Base-by-base conservation (phyloP, 30 jellyfish, hydroid and myxozoan genomes). In the Turritopsis dohrnii region DNA sequence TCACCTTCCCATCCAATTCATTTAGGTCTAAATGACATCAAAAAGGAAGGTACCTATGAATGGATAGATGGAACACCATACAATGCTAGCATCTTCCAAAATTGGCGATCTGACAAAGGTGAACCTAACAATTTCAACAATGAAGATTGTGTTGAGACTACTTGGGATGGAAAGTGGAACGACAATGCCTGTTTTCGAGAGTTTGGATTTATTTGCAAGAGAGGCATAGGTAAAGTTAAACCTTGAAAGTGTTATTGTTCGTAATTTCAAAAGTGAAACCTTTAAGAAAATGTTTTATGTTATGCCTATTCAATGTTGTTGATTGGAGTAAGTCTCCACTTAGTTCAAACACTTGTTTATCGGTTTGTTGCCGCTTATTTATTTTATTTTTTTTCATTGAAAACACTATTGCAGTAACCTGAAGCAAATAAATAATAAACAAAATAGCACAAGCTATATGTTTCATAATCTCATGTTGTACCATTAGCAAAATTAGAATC, bases 91-190 rank as follows among this genome's bases (percentile, higher is more conserved):
- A 85, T 81, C 21, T 88, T 81, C 16, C 79, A 83, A n/a, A 81
- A 82, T 81, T 85, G 95, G 95, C 73, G 86, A 8, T 19, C 83
- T 7, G 54, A 83, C 17, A 0, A 66, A 22, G 93, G 93, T 19
- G 98, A 93, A 66, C 98, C 98, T 79, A 93, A 93, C 87, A 88
- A 93, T 53, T 93, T 87, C 88, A 86, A 88, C 18, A 91, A 91
- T 41, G 98, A 93, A 81, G 96, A 93, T 66, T 93, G 98, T 79
- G 96, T 87, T 21, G 98, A 87, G 41, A 66, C 85, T 21, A 92
- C 94, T 73, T 66, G 72, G 71, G 91, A 81, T 88, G 98, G 98
- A 53, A 31, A 25, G 31, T 88, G 95, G 96, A 93, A 93, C 88
- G 98, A 93, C 76, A 88, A 93, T 79, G 82, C 77, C 29, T 93